Evolutionary conservation across 1,140 invertebrate species (phyloP).

Genomic region (Zaprionus vittiger): DNA sequence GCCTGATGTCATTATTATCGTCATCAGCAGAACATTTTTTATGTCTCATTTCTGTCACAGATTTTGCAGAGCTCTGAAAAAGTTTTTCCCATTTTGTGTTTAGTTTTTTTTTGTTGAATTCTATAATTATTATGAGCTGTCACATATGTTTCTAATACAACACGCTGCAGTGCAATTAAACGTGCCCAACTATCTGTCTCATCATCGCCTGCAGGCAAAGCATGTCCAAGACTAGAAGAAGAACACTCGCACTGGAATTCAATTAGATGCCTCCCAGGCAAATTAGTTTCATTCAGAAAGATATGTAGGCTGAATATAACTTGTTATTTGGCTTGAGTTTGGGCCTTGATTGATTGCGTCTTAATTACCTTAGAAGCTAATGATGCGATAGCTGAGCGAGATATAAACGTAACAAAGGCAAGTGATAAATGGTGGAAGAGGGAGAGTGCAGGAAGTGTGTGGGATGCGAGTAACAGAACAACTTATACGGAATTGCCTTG

Average conservation of each 20-base stretch:
- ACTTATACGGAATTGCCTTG: neutral
- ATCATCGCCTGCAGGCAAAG: neutral
- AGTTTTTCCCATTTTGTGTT: conserved; percentile 13
- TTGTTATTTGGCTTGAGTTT: conserved; percentile 24
- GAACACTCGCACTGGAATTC: conserved; percentile 41
- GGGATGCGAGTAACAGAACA: too few species aligned
- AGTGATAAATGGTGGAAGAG: neutral
- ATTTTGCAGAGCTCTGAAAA: conserved; percentile 53
- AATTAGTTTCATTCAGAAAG: conserved; percentile 33
- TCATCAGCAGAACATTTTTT: conserved; percentile 60
- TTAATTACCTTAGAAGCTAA: conserved; percentile 49
- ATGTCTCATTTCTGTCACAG: conserved; percentile 78
- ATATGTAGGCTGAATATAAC: conserved; percentile 24
- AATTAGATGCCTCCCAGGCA: conserved; percentile 44
- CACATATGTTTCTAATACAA: conserved; percentile 28
- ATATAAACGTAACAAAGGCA: conserved; percentile 23
- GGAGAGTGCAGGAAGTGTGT: too few species aligned
- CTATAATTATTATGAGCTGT: conserved; percentile 31
- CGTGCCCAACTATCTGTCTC: too few species aligned
- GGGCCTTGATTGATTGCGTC: conserved; percentile 52
- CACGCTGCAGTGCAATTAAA: neutral
- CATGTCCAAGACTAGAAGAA: neutral
- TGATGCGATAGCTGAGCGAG: conserved; percentile 37
- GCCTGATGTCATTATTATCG: conserved; percentile 49
- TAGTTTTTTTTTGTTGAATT: conserved; percentile 26